Percentiles rank a stretch among this genome's conserved stretches.
Evolutionary conservation across 2,888 invertebrate species (phyloP).

Genomic region (Leuctra nigra): DNA sequence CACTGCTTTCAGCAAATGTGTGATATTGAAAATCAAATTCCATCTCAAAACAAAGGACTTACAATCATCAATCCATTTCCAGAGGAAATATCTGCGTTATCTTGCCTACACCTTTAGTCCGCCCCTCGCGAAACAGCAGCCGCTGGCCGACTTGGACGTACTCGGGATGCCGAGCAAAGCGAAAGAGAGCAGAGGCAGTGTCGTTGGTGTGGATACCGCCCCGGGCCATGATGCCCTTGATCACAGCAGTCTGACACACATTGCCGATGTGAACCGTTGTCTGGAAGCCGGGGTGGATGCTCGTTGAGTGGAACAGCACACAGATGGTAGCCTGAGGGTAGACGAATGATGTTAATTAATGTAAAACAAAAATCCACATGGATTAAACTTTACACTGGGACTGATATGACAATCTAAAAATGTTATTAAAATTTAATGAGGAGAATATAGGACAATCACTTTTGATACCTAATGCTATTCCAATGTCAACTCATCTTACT

Average conservation of each 20-base stretch:
- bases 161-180: conserved; percentile 85
- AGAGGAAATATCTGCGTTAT: conserved; percentile 70
- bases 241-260: conserved; percentile 81
- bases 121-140: conserved; percentile 75
- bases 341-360: background rate
- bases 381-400: too few species aligned
- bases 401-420: background rate
- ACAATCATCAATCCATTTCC: too few species aligned
- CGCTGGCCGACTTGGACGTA: conserved; percentile 73
- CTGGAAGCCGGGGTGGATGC: conserved; percentile 77
- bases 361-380: too few species aligned
- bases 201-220: conserved; percentile 73
- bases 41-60: too few species aligned
- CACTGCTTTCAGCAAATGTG: too few species aligned
- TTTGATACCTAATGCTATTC: too few species aligned
- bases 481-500: too few species aligned
- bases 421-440: too few species aligned
- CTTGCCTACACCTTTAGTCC: conserved; percentile 79
- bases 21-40: too few species aligned
- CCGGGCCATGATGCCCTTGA: conserved; percentile 53
- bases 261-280: conserved; percentile 94
- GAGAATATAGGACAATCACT: too few species aligned
- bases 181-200: conserved; percentile 77
- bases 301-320: conserved; percentile 80
- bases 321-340: conserved; percentile 72